A percentile compares a stretch with the other conserved stretches of the same genome.
These are phyloP conservation scores for Drosophila paulistorum DNA, from an alignment of 1,140 invertebrate species.

Conservation along the genomic window DNA sequence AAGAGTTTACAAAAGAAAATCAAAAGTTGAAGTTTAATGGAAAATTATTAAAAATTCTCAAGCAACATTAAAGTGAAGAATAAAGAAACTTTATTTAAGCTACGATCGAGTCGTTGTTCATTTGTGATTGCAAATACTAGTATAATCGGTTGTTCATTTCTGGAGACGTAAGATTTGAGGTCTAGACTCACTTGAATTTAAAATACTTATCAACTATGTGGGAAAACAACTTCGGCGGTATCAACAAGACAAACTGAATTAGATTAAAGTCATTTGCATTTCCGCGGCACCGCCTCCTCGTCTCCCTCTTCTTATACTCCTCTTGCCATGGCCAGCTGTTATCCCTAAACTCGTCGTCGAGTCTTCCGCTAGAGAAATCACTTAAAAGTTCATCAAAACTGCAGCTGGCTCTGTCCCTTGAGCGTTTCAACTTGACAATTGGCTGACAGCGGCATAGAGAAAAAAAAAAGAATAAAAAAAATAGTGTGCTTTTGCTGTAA, in stretches of 20 bases:
- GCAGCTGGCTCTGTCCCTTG: conserved; percentile 39
- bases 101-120: too few species aligned
- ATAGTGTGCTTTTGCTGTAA: conserved; percentile 35
- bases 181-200: background rate
- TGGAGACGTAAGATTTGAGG: too few species aligned
- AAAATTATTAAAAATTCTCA: background rate
- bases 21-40: background rate
- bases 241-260: conserved; percentile 27
- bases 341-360: conserved; percentile 17
- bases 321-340: conserved; percentile 27
- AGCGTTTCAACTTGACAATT: conserved; percentile 45
- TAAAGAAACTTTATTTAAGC: too few species aligned
- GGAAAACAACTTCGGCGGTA: background rate
- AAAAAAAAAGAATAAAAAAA: conserved; percentile 36
- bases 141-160: too few species aligned
- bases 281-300: background rate
- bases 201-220: conserved; percentile 8
- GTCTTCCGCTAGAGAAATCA: conserved; percentile 58
- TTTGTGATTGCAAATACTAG: too few species aligned
- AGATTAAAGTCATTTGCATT: background rate
- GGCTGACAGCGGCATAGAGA: conserved; percentile 36
- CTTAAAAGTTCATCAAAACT: conserved; percentile 72
- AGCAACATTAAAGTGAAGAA: too few species aligned
- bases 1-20: background rate
- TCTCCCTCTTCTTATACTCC: background rate